These are phyloP conservation scores for Pediacus dermestoides DNA, from an alignment of 2,888 invertebrate species.

Conservation along the genomic window DNA sequence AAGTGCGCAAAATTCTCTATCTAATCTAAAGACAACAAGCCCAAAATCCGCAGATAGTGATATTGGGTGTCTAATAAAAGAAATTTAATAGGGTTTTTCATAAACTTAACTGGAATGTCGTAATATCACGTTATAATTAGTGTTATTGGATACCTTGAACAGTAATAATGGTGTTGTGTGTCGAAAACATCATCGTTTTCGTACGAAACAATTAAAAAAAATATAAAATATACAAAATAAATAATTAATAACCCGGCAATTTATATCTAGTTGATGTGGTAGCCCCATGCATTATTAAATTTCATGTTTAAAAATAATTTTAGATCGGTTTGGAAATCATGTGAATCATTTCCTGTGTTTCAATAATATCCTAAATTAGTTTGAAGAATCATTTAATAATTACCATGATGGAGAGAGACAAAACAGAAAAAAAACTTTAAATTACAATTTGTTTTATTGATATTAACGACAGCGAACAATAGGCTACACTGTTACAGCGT, in stretches of 20 bases:
- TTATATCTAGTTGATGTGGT: no score
- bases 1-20: no score
- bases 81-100: no score
- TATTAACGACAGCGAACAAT: not conserved
- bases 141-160: no score
- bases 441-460: not conserved
- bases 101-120: no score
- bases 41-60: no score
- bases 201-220: no score
- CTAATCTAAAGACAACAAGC: no score
- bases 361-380: constrained; percentile 19
- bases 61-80: no score
- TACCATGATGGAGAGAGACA: constrained; percentile 1
- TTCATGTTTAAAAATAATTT: constrained; percentile 23
- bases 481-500: constrained; percentile 1
- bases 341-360: constrained; percentile 26
- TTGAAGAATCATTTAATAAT: constrained; percentile 14
- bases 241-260: constrained; percentile 22
- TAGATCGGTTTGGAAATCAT: constrained; percentile 19
- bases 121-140: no score
- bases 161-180: no score
- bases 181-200: no score
- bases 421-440: constrained; percentile 5
- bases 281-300: constrained; percentile 17
- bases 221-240: constrained; percentile 21